Evolutionary conservation across 1,140 invertebrate genomes (phyloP).

Genomic region (Cydia pomonella): DNA sequence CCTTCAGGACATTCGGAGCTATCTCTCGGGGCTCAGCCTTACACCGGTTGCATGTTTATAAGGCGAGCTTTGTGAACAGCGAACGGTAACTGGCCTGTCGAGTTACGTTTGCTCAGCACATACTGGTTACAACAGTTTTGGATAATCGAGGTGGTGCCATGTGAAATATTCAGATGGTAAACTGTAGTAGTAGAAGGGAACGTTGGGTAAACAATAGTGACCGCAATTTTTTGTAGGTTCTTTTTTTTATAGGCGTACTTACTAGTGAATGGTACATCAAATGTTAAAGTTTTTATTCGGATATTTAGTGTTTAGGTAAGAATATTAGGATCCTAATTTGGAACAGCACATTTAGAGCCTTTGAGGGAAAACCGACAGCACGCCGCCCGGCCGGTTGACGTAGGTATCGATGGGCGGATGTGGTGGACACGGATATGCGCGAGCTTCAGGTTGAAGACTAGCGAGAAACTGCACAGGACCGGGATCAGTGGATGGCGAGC

Average conservation of each 20-base stretch:
- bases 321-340: too few relatives aligned
- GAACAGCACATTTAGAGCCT: too few relatives aligned
- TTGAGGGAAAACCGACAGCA: too few relatives aligned
- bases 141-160: not conserved
- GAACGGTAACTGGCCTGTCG: not conserved
- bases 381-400: too few relatives aligned
- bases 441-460: too few relatives aligned
- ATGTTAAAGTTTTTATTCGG: too few relatives aligned
- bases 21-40: not conserved
- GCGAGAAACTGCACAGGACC: too few relatives aligned
- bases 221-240: not conserved
- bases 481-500: too few relatives aligned
- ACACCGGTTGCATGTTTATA: not conserved
- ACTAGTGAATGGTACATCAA: not conserved
- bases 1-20: too few relatives aligned
- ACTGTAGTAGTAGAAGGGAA: not conserved
- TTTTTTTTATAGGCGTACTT: not conserved
- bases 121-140: conserved; percentile 16
- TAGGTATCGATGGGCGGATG: too few relatives aligned
- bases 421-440: too few relatives aligned
- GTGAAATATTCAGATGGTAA: conserved; percentile 8
- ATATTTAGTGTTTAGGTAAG: too few relatives aligned
- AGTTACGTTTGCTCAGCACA: conserved; percentile 1
- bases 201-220: not conserved
- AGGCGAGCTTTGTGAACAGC: not conserved